Base-by-base conservation (phyloP, 2,797 vertebrate species). In the Etheostoma nigrum region DNA sequence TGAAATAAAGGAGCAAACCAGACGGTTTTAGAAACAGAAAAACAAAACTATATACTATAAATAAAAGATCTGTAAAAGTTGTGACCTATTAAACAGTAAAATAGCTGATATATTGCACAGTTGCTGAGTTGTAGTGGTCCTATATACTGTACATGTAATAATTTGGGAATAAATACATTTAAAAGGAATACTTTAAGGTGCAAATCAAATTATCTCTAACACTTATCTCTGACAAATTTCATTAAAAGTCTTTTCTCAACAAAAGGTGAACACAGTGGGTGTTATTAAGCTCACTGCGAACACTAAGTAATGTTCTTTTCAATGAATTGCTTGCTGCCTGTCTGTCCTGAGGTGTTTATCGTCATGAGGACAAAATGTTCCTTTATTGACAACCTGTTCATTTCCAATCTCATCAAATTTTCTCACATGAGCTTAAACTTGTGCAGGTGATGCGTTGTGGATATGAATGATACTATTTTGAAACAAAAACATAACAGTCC, bases 281-380 rank as follows among this genome's bases (percentile, higher is more conserved):
- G 72, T 49, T 21, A 4, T 52, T 64, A 10, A 68, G 67, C 71
- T 60, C 48, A 10, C 49, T 4, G 42, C n/a, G 63, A 84, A 81
- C 68, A 75, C 65, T 21, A n/a, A 66, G 70, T 73, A 48, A 66
- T 69, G 55, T 78, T 77, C 67, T 30, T 69, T 53, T 51, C 8
- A 68, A 59, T 58, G 47, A 52, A 67, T 70, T 67, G 10, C 53
- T 63, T 11, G 45, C 30, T 16, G 63, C 42, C 63, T 79, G 64
- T 82, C 71, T 81, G 25, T 76, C 70, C 68, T 16, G 25, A 75
- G 62, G 45, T 85, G 74, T 73, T 76, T 72, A 78, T 87, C 84
- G 65, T 72, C 40, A 30, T 0, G 2, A 80, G 71, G 54, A 89
- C 78, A 69, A 86, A 77, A 77, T 81, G 74, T 71, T 68, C 72